phyloP scores from a whole-genome alignment of 2,113 vertebrate genomes.

The Melanerpes aurifrons region DNA sequence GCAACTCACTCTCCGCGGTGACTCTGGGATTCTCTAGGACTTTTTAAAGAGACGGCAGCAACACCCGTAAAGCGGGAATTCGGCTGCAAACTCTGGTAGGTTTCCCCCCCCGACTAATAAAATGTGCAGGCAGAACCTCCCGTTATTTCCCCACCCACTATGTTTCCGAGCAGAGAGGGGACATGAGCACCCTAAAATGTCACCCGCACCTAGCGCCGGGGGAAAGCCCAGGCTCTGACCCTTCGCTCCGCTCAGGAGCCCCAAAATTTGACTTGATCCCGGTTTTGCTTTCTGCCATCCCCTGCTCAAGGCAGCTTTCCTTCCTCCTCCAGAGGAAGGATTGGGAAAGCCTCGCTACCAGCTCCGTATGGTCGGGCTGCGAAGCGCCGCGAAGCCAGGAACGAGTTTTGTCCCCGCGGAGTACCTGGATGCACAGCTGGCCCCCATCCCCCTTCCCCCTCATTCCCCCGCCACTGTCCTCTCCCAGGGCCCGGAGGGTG shows the following conservation, averaged over 20 bases:
- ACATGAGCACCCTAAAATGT: neutral
- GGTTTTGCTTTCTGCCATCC: neutral
- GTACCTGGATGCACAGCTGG: neutral
- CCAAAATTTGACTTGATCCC: neutral
- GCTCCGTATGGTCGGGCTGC: neutral
- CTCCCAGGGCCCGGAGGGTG: no score
- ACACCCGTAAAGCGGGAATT: neutral
- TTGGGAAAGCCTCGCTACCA: neutral
- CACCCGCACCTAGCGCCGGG: neutral
- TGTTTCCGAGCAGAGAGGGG: conserved; percentile 25
- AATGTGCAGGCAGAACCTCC: neutral
- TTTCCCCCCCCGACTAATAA: neutral
- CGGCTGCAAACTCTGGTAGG: conserved; percentile 26
- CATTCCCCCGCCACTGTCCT: no score
- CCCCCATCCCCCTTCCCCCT: neutral
- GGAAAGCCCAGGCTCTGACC: neutral
- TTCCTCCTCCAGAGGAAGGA: neutral
- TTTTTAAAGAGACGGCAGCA: neutral
- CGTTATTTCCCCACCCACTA: neutral
- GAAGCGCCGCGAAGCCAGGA: neutral
- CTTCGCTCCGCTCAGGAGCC: neutral
- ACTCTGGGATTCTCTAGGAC: neutral
- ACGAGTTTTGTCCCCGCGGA: neutral
- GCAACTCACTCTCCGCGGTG: neutral
- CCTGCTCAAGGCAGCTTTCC: neutral